These are phyloP conservation scores for Apogon talboti DNA, from an alignment of 2,797 vertebrate genomes.

Conservation along the genomic window DNA sequence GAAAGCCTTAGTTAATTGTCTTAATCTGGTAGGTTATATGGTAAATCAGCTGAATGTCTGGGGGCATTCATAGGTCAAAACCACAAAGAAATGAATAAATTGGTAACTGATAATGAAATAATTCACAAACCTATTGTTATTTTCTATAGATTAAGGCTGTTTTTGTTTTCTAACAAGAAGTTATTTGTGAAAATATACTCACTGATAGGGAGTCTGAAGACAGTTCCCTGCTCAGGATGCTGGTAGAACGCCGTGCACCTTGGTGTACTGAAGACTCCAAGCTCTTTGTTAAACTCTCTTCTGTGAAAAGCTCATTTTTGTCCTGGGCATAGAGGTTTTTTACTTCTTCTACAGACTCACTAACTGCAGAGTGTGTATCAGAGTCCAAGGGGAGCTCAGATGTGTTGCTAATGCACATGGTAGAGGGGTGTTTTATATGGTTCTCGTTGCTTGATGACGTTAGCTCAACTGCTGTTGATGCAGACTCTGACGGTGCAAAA, in stretches of 20 bases:
- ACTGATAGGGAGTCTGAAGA: conserved; percentile 69
- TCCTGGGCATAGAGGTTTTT: neutral
- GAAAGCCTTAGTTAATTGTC: too few species aligned
- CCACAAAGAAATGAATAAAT: too few species aligned
- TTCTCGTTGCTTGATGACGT: conserved; percentile 5
- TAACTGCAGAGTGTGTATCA: neutral
- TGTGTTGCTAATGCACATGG: neutral
- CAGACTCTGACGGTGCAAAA: conserved; percentile 27
- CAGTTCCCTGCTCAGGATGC: conserved; percentile 59
- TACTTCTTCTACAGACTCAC: conserved; percentile 26
- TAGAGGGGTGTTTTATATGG: neutral
- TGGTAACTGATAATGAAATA: neutral
- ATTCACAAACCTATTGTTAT: neutral
- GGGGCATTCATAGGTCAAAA: too few species aligned
- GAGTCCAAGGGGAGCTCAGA: conserved; percentile 10
- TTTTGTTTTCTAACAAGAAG: neutral
- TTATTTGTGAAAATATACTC: conserved; percentile 39
- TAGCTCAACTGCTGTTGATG: neutral
- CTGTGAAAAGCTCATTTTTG: conserved; percentile 6
- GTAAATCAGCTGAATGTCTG: too few species aligned
- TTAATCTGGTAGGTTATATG: too few species aligned
- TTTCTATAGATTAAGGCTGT: neutral
- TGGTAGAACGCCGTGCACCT: conserved; percentile 31
- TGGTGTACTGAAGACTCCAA: neutral
- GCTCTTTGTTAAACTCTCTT: conserved; percentile 3